Conservation (phyloP, 1,140 invertebrate genomes). For the Bradynema listronoti region DNA sequence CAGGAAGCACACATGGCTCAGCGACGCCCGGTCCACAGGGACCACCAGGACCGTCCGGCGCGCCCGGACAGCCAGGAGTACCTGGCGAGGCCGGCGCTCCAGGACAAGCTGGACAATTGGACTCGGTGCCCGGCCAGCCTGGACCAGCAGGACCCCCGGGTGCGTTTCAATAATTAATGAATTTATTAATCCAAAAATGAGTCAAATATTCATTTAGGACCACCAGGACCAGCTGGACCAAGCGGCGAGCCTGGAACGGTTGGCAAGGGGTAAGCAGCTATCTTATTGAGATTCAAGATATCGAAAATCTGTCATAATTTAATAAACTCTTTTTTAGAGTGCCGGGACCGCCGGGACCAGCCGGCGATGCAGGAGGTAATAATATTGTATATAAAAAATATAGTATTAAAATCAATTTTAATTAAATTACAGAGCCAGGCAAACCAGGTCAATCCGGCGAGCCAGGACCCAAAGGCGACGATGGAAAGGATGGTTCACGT, state of each 20-base stretch:
- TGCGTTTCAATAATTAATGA: neutral
- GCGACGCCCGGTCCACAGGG: conserved; percentile 4
- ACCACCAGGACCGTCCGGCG: conserved; percentile 1
- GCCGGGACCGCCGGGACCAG: too few relatives aligned
- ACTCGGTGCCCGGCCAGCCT: neutral
- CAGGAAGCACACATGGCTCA: conserved; percentile 1
- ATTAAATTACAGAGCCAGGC: too few relatives aligned
- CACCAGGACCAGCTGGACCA: too few relatives aligned
- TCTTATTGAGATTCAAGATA: too few relatives aligned
- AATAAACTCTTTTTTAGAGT: too few relatives aligned
- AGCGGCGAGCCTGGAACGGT: conserved; percentile 7
- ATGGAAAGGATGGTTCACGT: neutral
- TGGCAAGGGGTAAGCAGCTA: too few relatives aligned
- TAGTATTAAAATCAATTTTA: too few relatives aligned
- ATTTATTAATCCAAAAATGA: neutral
- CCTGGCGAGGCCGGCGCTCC: neutral
- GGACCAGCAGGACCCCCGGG: conserved; percentile 1
- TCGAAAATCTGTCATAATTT: too few relatives aligned
- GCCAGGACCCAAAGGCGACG: neutral
- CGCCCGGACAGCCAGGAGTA: conserved; percentile 10
- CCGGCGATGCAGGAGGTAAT: too few relatives aligned
- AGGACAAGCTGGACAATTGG: conserved; percentile 1
- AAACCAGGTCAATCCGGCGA: conserved; percentile 4
- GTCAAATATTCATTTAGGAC: neutral
- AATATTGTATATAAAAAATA: too few relatives aligned